Percentiles rank a stretch among this genome's conserved stretches.
phyloP scores from a whole-genome alignment of 30 jellyfish, hydroid and myxozoan species.

The Hydra vulgaris region DNA sequence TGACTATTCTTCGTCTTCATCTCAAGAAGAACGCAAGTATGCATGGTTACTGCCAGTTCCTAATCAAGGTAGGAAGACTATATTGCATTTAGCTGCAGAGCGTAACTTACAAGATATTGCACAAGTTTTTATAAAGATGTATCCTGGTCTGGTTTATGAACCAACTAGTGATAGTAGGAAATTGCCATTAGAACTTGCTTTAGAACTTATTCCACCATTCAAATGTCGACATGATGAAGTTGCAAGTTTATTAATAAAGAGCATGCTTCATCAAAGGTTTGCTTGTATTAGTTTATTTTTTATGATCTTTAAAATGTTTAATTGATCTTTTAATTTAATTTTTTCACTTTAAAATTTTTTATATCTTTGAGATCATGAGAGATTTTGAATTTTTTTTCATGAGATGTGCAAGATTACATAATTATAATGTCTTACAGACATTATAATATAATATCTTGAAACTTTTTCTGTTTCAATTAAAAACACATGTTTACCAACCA shows the following conservation, averaged over 20 bases:
- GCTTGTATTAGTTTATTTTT: background rate
- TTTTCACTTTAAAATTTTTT: too few relatives aligned
- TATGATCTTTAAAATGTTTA: too few relatives aligned
- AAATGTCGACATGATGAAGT: constrained; percentile 45
- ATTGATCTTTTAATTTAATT: background rate
- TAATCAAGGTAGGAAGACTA: constrained; percentile 26
- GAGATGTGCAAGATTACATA: too few relatives aligned
- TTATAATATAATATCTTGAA: too few relatives aligned
- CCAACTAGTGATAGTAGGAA: constrained; percentile 24
- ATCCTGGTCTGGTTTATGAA: constrained; percentile 49
- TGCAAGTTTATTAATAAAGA: constrained; percentile 37
- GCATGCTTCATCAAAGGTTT: constrained; percentile 25
- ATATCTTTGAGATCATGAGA: too few relatives aligned
- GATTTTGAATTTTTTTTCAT: too few relatives aligned
- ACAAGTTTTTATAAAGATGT: constrained; percentile 15
- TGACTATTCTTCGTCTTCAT: background rate
- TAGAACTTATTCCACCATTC: constrained; percentile 40
- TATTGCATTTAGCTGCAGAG: constrained; percentile 76
- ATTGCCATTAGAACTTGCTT: constrained; percentile 39
- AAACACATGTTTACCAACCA: too few relatives aligned
- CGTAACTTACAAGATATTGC: constrained; percentile 44
- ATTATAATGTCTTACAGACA: too few relatives aligned
- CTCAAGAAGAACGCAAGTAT: constrained; percentile 3
- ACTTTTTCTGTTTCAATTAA: too few relatives aligned
- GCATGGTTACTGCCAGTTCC: constrained; percentile 14